Conservation (phyloP, 2,113 vertebrate genomes). For the Amphiprion ocellaris region DNA sequence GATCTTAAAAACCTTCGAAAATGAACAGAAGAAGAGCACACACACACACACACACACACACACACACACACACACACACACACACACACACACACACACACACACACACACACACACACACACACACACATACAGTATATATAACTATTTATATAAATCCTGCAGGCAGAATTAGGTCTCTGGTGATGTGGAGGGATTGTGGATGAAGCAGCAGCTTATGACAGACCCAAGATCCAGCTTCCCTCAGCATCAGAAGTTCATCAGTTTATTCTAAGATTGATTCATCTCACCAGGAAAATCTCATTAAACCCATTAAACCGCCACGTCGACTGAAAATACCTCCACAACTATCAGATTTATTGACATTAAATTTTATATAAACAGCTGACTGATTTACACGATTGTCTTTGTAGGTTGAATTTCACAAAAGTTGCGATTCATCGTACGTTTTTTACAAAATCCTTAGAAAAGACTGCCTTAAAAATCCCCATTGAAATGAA, state of each 20-base stretch:
- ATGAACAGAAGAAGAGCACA: background rate
- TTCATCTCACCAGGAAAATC: background rate
- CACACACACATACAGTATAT: background rate
- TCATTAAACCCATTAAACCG: background rate
- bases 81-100: background rate
- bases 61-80: background rate
- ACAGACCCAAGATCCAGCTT: slow-evolving; percentile 15
- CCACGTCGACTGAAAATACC: background rate
- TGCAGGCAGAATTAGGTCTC: slow-evolving; percentile 45
- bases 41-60: background rate
- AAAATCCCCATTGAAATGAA: too few species aligned
- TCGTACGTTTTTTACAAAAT: too few species aligned
- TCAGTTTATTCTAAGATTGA: slow-evolving; percentile 3
- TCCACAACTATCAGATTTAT: too few species aligned
- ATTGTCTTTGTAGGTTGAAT: too few species aligned
- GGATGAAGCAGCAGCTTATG: slow-evolving; percentile 35
- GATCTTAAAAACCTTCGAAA: background rate
- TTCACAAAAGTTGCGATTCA: too few species aligned
- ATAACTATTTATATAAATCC: background rate
- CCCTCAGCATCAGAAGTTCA: background rate
- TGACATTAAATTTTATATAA: too few species aligned
- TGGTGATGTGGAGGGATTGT: background rate
- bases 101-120: background rate
- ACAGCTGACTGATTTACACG: too few species aligned
- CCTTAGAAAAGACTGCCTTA: too few species aligned